phyloP scores from a whole-genome alignment of 2,888 invertebrate genomes.

The Xanthostigma xanthostigma region DNA sequence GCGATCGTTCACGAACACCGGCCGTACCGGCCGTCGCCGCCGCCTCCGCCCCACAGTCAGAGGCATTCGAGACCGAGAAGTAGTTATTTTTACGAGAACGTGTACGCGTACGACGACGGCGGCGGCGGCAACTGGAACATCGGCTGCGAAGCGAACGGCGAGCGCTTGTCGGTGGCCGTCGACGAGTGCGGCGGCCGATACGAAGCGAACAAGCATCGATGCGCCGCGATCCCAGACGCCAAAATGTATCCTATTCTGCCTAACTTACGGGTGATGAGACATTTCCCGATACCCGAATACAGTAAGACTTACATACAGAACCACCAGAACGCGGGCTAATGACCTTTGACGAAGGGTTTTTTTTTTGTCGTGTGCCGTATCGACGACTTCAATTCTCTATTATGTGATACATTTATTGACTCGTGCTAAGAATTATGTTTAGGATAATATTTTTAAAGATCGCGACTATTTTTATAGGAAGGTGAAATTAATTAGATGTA shows the following conservation, averaged over 20 bases:
- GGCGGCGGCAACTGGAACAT: not conserved
- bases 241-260: slow-evolving; percentile 7
- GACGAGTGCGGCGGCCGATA: no score
- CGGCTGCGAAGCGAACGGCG: no score
- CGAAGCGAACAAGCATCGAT: not conserved
- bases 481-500: no score
- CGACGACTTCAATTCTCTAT: no score
- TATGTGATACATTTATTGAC: no score
- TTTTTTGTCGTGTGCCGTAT: no score
- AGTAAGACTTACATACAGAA: slow-evolving; percentile 28
- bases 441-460: no score
- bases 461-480: no score
- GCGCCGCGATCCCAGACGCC: not conserved
- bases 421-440: no score
- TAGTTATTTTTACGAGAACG: slow-evolving; percentile 5
- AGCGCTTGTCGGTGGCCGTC: no score
- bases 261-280: slow-evolving; percentile 5
- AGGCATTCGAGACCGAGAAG: slow-evolving; percentile 1
- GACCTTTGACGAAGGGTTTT: not conserved
- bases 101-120: slow-evolving; percentile 1
- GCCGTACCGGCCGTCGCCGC: no score
- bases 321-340: slow-evolving; percentile 7
- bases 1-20: slow-evolving; percentile 16
- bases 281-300: slow-evolving; percentile 27
- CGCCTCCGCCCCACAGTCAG: not conserved